Conservation (phyloP, 2,797 vertebrate species). For the Lagorchestes hirsutus region DNA sequence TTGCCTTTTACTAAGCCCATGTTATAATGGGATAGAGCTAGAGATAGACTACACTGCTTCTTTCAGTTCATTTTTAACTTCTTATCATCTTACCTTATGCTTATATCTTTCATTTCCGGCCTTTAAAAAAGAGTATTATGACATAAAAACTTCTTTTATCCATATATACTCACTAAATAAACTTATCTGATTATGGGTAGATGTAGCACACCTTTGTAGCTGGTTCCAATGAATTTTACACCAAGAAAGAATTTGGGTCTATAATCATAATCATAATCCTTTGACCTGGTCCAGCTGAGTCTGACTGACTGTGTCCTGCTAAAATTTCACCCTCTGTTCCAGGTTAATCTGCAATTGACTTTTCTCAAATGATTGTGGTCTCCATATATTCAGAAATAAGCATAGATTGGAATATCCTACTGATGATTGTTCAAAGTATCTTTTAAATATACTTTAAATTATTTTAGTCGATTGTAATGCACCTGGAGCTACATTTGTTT, state of each 20-base stretch:
- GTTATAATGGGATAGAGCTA: background rate
- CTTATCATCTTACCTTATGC: background rate
- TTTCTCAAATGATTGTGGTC: accelerated
- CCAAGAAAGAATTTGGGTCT: background rate
- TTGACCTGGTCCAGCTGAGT: constrained; percentile 20
- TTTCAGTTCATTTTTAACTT: background rate
- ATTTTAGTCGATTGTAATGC: constrained; percentile 32
- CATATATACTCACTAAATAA: background rate
- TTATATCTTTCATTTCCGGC: background rate
- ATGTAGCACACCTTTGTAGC: background rate
- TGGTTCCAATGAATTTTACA: background rate
- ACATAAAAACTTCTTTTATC: background rate
- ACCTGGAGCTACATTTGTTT: constrained; percentile 15
- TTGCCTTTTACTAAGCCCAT: background rate
- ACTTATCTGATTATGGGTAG: background rate
- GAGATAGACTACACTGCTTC: background rate
- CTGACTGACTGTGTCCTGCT: background rate
- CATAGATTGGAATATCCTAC: constrained; percentile 17
- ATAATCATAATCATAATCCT: background rate
- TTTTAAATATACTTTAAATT: constrained; percentile 61
- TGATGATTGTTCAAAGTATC: constrained; percentile 1
- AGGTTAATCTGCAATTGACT: constrained; percentile 27
- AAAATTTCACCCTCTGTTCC: constrained; percentile 22
- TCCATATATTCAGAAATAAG: constrained; percentile 55
- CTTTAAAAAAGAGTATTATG: background rate